Percentiles rank a stretch among this genome's conserved stretches.
Evolutionary conservation across 2,113 vertebrate species (phyloP).

Genomic region (Trematocara zebra): DNA sequence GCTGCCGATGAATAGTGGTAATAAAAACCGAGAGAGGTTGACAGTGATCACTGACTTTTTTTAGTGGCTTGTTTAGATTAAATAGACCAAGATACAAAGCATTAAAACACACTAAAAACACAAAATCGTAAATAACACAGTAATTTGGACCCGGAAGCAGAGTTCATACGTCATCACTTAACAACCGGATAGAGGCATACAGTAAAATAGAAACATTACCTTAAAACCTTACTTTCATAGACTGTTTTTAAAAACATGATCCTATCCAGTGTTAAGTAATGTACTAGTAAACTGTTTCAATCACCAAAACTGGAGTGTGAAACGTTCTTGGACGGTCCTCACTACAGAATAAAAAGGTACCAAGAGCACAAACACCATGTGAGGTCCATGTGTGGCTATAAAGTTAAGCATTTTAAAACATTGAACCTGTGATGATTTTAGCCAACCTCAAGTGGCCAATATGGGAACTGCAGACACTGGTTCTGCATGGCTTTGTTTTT

Average conservation of each 20-base stretch:
- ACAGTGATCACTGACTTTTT: neutral
- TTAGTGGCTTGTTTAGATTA: neutral
- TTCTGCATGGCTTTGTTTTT: neutral
- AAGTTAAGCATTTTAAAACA: neutral
- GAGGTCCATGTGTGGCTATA: neutral
- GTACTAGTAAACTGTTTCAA: neutral
- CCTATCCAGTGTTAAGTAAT: neutral
- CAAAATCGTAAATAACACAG: neutral
- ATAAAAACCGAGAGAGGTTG: neutral
- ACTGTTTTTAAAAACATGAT: neutral
- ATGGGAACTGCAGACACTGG: neutral
- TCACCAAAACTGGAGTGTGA: neutral
- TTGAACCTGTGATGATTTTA: neutral
- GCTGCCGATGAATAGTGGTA: neutral
- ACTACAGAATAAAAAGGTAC: neutral
- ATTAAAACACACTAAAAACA: neutral
- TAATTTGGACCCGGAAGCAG: neutral
- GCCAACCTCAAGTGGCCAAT: neutral
- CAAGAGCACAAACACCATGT: neutral
- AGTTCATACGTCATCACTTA: neutral
- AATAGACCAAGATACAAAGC: neutral
- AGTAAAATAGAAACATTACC: neutral
- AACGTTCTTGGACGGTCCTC: neutral
- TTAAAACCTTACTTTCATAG: neutral
- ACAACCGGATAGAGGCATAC: neutral